A percentile compares a stretch with the other conserved stretches of the same genome.
Conservation (phyloP, 2,888 invertebrate genomes). For the Yponomeuta evonymella region DNA sequence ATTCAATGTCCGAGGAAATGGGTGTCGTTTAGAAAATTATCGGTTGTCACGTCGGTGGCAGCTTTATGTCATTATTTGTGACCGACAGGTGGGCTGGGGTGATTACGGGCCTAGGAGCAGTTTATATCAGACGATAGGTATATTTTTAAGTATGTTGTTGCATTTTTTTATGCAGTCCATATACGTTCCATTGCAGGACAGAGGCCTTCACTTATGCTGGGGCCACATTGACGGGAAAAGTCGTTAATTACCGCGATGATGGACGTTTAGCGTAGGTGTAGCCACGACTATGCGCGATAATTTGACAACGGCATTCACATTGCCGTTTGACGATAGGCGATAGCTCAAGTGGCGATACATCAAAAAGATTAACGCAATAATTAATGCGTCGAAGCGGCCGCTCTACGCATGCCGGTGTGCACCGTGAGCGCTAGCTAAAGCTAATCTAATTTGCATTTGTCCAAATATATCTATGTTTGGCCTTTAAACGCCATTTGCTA, state of each 20-base stretch:
- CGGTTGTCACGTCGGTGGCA: not conserved
- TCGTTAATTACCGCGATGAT: not conserved
- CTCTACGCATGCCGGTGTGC: not conserved
- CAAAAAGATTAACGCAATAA: constrained; percentile 15
- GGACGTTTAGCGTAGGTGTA: constrained; percentile 9
- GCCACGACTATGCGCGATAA: no score
- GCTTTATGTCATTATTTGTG: not conserved
- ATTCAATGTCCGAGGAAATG: not conserved
- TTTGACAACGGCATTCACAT: no score
- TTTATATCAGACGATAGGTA: not conserved
- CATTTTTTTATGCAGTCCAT: no score
- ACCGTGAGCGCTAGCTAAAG: no score
- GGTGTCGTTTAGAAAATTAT: not conserved
- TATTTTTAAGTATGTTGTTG: no score
- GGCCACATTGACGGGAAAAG: not conserved
- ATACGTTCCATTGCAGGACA: no score
- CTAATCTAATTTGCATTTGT: no score
- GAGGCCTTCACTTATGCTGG: not conserved
- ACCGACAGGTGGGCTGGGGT: not conserved
- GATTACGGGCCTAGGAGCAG: not conserved
- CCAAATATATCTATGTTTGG: no score
- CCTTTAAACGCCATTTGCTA: no score
- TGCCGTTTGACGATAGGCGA: constrained; percentile 18
- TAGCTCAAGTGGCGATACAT: constrained; percentile 21
- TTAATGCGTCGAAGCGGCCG: not conserved